phyloP scores from a whole-genome alignment of 2,113 vertebrate genomes.

The Dicerorhinus sumatrensis region DNA sequence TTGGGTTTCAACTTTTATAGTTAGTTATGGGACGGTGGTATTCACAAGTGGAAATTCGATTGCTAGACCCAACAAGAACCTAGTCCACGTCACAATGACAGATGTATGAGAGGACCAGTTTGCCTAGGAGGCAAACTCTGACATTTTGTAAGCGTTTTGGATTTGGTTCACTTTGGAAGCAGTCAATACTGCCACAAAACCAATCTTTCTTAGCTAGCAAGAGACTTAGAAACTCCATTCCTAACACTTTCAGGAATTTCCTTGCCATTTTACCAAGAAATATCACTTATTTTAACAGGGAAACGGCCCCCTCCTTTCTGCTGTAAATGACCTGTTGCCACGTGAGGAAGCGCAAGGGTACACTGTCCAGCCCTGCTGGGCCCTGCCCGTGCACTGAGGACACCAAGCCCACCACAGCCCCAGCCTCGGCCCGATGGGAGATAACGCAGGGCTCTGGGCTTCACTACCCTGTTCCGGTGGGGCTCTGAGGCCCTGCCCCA shows the following conservation, averaged over 20 bases:
- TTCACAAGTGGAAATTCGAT: neutral
- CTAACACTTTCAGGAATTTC: slow-evolving; percentile 16
- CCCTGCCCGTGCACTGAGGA: accelerated
- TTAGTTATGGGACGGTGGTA: neutral
- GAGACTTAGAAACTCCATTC: neutral
- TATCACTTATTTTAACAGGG: neutral
- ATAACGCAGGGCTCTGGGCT: neutral
- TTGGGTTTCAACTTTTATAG: neutral
- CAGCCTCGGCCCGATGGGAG: neutral
- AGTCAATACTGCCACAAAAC: neutral
- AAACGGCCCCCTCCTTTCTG: neutral
- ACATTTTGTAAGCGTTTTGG: neutral
- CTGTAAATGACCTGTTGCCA: neutral
- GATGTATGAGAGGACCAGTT: neutral
- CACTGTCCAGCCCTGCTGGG: neutral
- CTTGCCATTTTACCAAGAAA: slow-evolving; percentile 28
- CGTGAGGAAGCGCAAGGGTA: neutral
- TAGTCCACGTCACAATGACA: neutral
- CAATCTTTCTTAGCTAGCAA: slow-evolving; percentile 21
- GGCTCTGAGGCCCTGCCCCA: neutral
- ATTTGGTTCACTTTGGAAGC: neutral
- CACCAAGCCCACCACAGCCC: neutral
- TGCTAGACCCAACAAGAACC: neutral
- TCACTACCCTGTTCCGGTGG: neutral
- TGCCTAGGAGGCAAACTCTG: neutral